Evolutionary conservation across 2,888 invertebrate genomes (phyloP).

Genomic region (Lasioglossum villosulum): DNA sequence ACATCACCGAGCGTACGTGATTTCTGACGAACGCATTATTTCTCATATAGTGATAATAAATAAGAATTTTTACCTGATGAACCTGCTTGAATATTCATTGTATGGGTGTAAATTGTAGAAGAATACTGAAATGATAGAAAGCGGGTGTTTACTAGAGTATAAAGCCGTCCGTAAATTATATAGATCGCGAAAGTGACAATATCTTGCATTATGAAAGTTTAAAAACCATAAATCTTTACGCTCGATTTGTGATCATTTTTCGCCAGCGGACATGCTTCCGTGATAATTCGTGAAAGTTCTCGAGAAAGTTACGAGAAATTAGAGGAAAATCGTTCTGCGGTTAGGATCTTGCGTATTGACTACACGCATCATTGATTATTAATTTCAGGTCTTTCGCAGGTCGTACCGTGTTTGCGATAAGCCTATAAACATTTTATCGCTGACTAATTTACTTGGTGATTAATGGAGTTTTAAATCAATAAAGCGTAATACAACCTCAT

Average conservation of each 20-base stretch:
- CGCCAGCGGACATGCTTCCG: slow-evolving; percentile 58
- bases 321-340: slow-evolving; percentile 56
- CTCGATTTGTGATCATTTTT: slow-evolving; percentile 63
- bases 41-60: neutral
- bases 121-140: slow-evolving; percentile 38
- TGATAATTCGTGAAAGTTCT: slow-evolving; percentile 59
- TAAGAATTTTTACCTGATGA: too few relatives aligned
- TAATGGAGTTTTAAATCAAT: slow-evolving; percentile 54
- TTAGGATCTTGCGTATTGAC: slow-evolving; percentile 53
- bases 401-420: slow-evolving; percentile 57
- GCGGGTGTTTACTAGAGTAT: slow-evolving; percentile 28
- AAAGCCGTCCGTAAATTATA: slow-evolving; percentile 33
- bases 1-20: neutral
- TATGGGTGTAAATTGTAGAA: neutral
- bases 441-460: slow-evolving; percentile 70
- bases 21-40: neutral
- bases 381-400: slow-evolving; percentile 63
- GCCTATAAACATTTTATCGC: slow-evolving; percentile 65
- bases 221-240: slow-evolving; percentile 62
- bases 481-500: slow-evolving; percentile 46
- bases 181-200: slow-evolving; percentile 55
- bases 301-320: slow-evolving; percentile 62
- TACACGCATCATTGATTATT: slow-evolving; percentile 63
- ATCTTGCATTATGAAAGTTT: slow-evolving; percentile 58
- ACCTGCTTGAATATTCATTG: neutral